Evolutionary conservation across 2,797 vertebrate species (phyloP).

Genomic region (Delichon dasypus): DNA sequence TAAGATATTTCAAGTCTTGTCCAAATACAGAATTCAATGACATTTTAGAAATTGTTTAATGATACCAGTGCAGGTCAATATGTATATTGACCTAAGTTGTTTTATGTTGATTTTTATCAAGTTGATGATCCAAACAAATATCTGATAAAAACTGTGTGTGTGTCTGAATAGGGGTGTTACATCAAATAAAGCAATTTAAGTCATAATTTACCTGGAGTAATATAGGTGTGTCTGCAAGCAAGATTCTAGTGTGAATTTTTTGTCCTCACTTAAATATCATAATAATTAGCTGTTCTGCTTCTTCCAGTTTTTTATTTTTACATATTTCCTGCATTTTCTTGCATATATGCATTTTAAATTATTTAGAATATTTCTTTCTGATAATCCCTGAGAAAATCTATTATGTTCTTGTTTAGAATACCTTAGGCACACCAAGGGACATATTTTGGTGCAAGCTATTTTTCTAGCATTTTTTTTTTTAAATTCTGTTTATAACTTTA

Average conservation of each 20-base stretch:
- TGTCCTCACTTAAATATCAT: background rate
- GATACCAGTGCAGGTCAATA: background rate
- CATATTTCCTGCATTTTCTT: background rate
- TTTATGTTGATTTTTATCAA: background rate
- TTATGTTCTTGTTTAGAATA: background rate
- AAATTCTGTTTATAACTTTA: background rate
- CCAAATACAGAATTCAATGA: background rate
- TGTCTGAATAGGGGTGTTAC: background rate
- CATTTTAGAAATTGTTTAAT: background rate
- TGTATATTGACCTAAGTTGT: background rate
- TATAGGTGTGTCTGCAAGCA: background rate
- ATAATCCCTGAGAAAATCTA: background rate
- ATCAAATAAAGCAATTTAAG: background rate
- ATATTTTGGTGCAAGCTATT: background rate
- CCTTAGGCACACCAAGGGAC: background rate
- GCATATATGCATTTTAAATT: background rate
- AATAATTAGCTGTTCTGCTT: background rate
- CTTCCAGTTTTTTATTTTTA: background rate
- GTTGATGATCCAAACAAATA: background rate
- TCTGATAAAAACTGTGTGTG: background rate
- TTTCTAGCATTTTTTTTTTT: background rate
- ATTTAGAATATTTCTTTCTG: background rate
- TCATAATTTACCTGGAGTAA: background rate
- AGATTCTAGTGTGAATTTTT: background rate
- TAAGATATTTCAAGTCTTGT: background rate